Percentiles rank a stretch among this genome's conserved stretches.
These are phyloP conservation scores for Manduca sexta DNA, from an alignment of 1,140 invertebrate genomes.

Conservation along the genomic window DNA sequence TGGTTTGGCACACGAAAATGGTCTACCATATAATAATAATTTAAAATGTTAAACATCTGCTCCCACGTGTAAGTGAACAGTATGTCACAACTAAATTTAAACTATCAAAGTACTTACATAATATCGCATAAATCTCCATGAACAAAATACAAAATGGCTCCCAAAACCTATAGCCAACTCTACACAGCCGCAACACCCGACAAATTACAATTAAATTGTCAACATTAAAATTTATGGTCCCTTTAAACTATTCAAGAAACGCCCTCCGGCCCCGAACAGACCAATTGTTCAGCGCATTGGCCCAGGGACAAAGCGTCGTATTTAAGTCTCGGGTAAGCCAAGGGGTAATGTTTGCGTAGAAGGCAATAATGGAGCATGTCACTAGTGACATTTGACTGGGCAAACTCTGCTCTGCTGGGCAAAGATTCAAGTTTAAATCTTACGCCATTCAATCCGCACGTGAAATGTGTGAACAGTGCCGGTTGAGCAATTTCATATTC, in stretches of 20 bases:
- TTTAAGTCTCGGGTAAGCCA: conserved; percentile 35
- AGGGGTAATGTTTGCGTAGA: conserved; percentile 45
- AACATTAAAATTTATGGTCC: conserved; percentile 8
- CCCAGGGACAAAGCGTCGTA: conserved; percentile 34
- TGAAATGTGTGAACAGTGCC: background rate
- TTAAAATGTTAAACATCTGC: too few species aligned
- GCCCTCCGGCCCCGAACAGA: conserved; percentile 2
- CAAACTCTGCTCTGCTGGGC: conserved; percentile 31
- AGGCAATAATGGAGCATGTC: conserved; percentile 55
- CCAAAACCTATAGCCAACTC: background rate
- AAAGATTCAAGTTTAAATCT: conserved; percentile 14
- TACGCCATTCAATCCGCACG: background rate
- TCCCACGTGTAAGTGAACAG: too few species aligned
- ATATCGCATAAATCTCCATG: too few species aligned
- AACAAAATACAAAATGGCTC: too few species aligned
- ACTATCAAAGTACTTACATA: too few species aligned
- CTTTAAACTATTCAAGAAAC: conserved; percentile 19
- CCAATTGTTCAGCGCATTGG: conserved; percentile 12
- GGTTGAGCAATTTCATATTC: background rate
- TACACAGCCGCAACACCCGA: background rate
- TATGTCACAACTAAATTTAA: too few species aligned
- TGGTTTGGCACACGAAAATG: too few species aligned
- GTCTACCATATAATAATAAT: too few species aligned
- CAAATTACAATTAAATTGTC: conserved; percentile 8
- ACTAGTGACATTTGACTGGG: conserved; percentile 46